Evolutionary conservation across 2,113 vertebrate species (phyloP).

Genomic region (Vimba vimba): DNA sequence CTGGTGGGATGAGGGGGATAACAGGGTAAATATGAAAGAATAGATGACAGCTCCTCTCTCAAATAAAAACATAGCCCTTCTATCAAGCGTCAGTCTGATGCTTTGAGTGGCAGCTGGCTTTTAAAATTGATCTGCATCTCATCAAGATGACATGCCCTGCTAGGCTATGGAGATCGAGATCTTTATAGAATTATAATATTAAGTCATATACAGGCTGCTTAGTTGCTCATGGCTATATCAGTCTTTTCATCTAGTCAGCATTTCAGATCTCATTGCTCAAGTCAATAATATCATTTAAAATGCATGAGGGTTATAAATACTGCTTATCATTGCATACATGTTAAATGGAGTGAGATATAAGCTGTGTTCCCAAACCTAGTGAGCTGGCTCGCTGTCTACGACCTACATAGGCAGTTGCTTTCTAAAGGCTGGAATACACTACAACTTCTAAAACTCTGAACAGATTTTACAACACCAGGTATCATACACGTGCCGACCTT

Average conservation of each 20-base stretch:
- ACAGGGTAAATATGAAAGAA: conserved; percentile 6
- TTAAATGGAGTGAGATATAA: conserved; percentile 33
- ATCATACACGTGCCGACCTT: too few relatives aligned
- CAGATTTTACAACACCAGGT: too few relatives aligned
- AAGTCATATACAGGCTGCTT: conserved; percentile 45
- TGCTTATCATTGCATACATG: conserved; percentile 51
- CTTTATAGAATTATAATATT: conserved; percentile 56
- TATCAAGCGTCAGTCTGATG: conserved; percentile 28
- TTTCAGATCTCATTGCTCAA: conserved; percentile 36
- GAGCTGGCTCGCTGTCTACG: not conserved
- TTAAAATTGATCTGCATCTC: conserved; percentile 36
- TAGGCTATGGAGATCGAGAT: conserved; percentile 26
- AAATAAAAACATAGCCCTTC: conserved; percentile 37
- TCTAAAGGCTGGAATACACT: not conserved
- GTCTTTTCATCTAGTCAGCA: conserved; percentile 36
- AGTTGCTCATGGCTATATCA: conserved; percentile 16
- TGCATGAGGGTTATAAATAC: conserved; percentile 54
- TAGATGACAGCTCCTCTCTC: conserved; percentile 14
- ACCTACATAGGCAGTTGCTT: not conserved
- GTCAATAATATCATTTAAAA: conserved; percentile 60
- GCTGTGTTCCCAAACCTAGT: not conserved
- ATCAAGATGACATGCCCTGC: conserved; percentile 36
- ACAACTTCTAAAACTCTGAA: too few relatives aligned
- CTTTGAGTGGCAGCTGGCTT: conserved; percentile 55
- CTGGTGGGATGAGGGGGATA: conserved; percentile 11